Percentiles rank a stretch among this genome's conserved stretches.
phyloP scores from a whole-genome alignment of 1,140 invertebrate species.

The Colletes latitarsis region DNA sequence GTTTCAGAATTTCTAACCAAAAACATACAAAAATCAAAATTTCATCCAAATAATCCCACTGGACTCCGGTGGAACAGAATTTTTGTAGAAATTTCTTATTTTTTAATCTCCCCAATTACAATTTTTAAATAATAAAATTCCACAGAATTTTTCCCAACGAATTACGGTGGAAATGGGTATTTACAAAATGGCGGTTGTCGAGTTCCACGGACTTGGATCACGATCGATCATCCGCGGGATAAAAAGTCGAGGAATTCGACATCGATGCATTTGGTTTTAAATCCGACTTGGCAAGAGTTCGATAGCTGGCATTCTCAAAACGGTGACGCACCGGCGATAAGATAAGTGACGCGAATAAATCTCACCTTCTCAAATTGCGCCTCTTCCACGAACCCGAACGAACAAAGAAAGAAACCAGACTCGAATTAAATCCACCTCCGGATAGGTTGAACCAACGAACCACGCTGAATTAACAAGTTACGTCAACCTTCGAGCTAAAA shows the following conservation, averaged over 20 bases:
- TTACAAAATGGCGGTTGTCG: not conserved
- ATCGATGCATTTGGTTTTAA: slow-evolving; percentile 13
- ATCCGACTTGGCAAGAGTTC: slow-evolving; percentile 27
- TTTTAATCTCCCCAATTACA: too few relatives aligned
- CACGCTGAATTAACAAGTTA: too few relatives aligned
- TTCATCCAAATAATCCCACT: too few relatives aligned
- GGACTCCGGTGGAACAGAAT: too few relatives aligned
- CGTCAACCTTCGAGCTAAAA: too few relatives aligned
- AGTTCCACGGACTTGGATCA: not conserved
- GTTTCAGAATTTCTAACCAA: too few relatives aligned
- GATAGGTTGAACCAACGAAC: slow-evolving; percentile 7
- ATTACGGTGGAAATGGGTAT: not conserved
- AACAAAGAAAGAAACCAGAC: not conserved
- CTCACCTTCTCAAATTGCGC: slow-evolving; percentile 31
- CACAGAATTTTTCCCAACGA: too few relatives aligned
- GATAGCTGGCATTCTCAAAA: slow-evolving; percentile 46
- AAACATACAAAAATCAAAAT: too few relatives aligned
- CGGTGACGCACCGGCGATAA: slow-evolving; percentile 52
- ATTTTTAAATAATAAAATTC: too few relatives aligned
- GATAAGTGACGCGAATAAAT: slow-evolving; percentile 54
- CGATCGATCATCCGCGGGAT: not conserved
- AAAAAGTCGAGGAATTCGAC: not conserved
- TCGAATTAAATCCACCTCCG: slow-evolving; percentile 8
- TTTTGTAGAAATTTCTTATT: too few relatives aligned
- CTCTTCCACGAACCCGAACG: not conserved